Percentiles rank a stretch among this genome's conserved stretches.
These are phyloP conservation scores for Trachurus trachurus DNA, from an alignment of 2,797 vertebrate genomes.

Conservation along the genomic window DNA sequence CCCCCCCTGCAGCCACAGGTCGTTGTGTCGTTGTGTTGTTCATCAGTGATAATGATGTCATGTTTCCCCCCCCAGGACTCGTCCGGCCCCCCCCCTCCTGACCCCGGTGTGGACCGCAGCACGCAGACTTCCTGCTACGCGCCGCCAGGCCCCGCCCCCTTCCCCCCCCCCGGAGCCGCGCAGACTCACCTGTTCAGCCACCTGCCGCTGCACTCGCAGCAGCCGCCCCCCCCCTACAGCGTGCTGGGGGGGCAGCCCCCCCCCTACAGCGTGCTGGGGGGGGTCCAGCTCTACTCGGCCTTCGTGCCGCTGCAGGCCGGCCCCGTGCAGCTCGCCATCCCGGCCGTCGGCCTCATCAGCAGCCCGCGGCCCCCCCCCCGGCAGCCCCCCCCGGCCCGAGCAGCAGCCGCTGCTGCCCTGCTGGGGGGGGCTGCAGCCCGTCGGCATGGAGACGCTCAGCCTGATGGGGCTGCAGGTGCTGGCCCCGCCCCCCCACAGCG, in stretches of 20 bases:
- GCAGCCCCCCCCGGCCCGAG: conserved; percentile 80
- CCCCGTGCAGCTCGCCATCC: conserved; percentile 95
- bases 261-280: conserved; percentile 92
- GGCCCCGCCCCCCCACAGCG: conserved; percentile 87
- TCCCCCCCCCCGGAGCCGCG: conserved; percentile 74
- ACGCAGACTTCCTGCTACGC: conserved; percentile 81
- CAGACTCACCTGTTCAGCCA: conserved; percentile 95
- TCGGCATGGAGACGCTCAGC: conserved; percentile 91
- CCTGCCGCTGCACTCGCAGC: conserved; percentile 97
- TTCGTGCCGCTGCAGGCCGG: conserved; percentile 94
- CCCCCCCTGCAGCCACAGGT: too few species aligned
- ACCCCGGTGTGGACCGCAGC: conserved; percentile 79
- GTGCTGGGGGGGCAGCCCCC: conserved; percentile 93
- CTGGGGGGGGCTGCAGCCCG: conserved; percentile 88
- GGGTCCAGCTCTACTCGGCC: conserved; percentile 97
- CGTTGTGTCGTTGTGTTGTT: too few species aligned
- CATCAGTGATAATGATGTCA: neutral
- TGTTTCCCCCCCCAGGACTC: conserved; percentile 65
- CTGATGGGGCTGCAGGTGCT: conserved; percentile 95
- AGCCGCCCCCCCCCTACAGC: conserved; percentile 89
- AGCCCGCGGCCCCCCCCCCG: conserved; percentile 78
- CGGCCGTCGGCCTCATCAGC: conserved; percentile 91
- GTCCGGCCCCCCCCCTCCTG: conserved; percentile 41
- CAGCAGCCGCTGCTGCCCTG: conserved; percentile 77
- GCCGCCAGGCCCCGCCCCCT: conserved; percentile 77